Evolutionary conservation across 1,140 invertebrate genomes (phyloP).

Genomic region (Elymnias hypermnestra): DNA sequence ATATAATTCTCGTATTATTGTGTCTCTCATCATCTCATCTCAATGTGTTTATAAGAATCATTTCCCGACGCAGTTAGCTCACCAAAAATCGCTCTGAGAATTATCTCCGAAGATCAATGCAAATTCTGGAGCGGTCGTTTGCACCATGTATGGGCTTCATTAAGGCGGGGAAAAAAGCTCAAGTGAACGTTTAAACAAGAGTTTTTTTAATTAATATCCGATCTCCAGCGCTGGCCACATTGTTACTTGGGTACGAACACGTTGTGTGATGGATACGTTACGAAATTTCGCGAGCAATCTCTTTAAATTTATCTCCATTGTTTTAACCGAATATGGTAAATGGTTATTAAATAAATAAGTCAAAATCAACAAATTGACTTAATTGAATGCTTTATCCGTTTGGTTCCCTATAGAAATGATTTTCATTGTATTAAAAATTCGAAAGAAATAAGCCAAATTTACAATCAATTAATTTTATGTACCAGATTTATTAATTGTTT

Average conservation of each 20-base stretch:
- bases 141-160: constrained; percentile 59
- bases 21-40: too few species aligned
- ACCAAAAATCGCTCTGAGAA: constrained; percentile 13
- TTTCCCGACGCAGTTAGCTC: background rate
- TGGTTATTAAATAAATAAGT: constrained; percentile 29
- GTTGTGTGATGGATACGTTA: constrained; percentile 27
- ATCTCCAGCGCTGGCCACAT: constrained; percentile 21
- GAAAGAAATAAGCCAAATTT: too few species aligned
- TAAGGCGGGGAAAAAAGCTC: constrained; percentile 50
- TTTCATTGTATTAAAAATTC: background rate
- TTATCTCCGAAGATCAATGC: constrained; percentile 42
- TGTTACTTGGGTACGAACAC: constrained; percentile 13
- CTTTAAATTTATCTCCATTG: constrained; percentile 25
- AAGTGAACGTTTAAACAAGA: constrained; percentile 44
- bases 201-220: constrained; percentile 50
- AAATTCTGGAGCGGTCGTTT: constrained; percentile 54
- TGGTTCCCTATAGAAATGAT: background rate
- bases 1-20: too few species aligned
- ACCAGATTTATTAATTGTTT: too few species aligned
- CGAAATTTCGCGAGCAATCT: constrained; percentile 21
- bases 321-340: constrained; percentile 19
- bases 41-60: background rate
- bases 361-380: constrained; percentile 26
- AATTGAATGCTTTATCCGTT: constrained; percentile 16
- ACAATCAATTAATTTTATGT: too few species aligned